A percentile compares a stretch with the other conserved stretches of the same genome.
Conservation (phyloP, 1,140 invertebrate genomes). For the Zophobas atratus region DNA sequence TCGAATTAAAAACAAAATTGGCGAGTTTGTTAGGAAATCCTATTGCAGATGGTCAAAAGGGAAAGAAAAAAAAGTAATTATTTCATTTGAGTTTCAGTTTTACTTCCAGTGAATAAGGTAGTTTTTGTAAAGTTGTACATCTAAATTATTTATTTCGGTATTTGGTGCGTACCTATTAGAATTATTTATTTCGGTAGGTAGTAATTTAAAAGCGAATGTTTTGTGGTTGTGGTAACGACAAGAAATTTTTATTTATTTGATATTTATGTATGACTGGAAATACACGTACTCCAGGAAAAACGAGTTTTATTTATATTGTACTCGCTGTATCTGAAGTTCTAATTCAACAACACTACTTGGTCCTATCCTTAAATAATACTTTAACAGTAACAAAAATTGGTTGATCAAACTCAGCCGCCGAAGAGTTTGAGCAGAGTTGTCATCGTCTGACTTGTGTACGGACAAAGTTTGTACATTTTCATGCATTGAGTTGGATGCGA, state of each 20-base stretch:
- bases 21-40: conserved; percentile 71
- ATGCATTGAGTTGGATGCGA: conserved; percentile 55
- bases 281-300: not conserved
- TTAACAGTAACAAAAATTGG: conserved; percentile 33
- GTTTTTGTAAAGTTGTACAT: conserved; percentile 10
- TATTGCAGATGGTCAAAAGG: conserved; percentile 47
- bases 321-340: not conserved
- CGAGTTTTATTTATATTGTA: not conserved
- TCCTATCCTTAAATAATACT: conserved; percentile 8
- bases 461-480: conserved; percentile 63
- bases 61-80: conserved; percentile 31
- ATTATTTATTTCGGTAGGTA: conserved; percentile 28
- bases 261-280: conserved; percentile 42
- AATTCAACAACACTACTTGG: not conserved
- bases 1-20: conserved; percentile 83
- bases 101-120: conserved; percentile 5
- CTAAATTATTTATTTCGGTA: conserved; percentile 21
- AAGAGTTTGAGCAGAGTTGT: conserved; percentile 56
- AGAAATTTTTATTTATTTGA: conserved; percentile 30
- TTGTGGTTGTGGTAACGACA: conserved; percentile 31
- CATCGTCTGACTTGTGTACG: conserved; percentile 61
- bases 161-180: conserved; percentile 7
- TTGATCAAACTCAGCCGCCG: conserved; percentile 48
- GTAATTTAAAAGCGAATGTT: conserved; percentile 47
- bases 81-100: conserved; percentile 9